Evolutionary conservation across 2,888 invertebrate species (phyloP).

Genomic region (Parasteatoda lunata): DNA sequence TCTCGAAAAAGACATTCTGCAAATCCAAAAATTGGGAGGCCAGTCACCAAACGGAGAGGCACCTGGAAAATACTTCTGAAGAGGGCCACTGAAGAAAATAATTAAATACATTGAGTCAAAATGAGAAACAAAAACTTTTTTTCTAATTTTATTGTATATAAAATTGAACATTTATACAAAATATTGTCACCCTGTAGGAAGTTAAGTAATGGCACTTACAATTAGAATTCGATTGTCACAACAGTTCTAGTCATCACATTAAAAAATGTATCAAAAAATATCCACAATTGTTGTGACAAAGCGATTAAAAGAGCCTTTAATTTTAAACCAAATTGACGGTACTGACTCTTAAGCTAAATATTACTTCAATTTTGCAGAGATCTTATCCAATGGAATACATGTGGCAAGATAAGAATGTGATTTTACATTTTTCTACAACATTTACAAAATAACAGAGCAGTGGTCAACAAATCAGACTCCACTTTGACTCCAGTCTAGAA

Average conservation of each 20-base stretch:
- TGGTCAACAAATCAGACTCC: no score
- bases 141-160: conserved; percentile 2
- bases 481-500: no score
- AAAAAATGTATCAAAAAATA: background rate
- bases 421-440: no score
- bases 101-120: no score
- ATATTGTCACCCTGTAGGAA: conserved; percentile 17
- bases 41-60: no score
- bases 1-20: no score
- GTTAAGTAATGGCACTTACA: conserved; percentile 61
- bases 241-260: conserved; percentile 13
- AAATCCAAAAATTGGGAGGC: no score
- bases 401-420: no score
- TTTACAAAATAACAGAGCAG: no score
- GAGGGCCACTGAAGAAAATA: no score
- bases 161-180: background rate
- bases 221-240: conserved; percentile 54
- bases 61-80: no score
- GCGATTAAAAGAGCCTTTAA: background rate
- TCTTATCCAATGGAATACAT: background rate
- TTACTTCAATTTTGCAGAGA: no score
- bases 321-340: background rate
- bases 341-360: background rate
- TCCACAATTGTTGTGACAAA: background rate
- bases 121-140: background rate